Evolutionary conservation across 2,113 vertebrate species (phyloP).

Genomic region (Clarias gariepinus): DNA sequence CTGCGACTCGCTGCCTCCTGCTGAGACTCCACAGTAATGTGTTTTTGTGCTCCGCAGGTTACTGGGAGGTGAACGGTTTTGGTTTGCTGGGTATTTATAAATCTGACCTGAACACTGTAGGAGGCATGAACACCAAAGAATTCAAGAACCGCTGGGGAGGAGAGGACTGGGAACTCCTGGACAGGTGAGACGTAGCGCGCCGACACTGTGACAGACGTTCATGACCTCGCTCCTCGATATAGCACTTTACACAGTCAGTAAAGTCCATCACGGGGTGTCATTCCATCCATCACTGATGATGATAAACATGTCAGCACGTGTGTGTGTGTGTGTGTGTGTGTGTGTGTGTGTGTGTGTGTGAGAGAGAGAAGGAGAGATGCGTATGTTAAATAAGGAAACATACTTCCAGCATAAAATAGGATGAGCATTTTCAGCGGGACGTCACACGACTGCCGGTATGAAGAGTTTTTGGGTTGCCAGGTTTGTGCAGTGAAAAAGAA

Average conservation of each 20-base stretch:
- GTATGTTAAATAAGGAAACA: no score
- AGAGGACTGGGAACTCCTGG: conserved; percentile 97
- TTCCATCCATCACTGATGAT: neutral
- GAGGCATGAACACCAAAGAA: conserved; percentile 95
- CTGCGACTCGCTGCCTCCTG: neutral
- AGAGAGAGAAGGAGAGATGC: no score
- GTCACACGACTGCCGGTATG: no score
- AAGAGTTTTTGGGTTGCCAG: no score
- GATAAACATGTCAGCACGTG: neutral
- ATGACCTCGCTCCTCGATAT: neutral
- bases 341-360: neutral
- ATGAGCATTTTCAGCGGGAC: no score
- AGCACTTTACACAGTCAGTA: neutral
- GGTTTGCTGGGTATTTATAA: conserved; percentile 96
- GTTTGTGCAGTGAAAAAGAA: no score
- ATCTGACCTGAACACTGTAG: conserved; percentile 86
- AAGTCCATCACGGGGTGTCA: neutral
- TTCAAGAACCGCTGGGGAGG: conserved; percentile 92
- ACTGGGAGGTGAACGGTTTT: conserved; percentile 96
- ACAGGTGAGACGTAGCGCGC: conserved; percentile 76
- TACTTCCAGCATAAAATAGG: neutral
- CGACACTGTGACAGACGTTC: neutral
- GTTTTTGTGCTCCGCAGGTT: conserved; percentile 72
- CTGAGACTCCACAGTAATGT: neutral
- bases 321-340: conserved; percentile 4